Evolutionary conservation across 2,888 invertebrate genomes (phyloP).

Genomic region (Lucinisca nassula): DNA sequence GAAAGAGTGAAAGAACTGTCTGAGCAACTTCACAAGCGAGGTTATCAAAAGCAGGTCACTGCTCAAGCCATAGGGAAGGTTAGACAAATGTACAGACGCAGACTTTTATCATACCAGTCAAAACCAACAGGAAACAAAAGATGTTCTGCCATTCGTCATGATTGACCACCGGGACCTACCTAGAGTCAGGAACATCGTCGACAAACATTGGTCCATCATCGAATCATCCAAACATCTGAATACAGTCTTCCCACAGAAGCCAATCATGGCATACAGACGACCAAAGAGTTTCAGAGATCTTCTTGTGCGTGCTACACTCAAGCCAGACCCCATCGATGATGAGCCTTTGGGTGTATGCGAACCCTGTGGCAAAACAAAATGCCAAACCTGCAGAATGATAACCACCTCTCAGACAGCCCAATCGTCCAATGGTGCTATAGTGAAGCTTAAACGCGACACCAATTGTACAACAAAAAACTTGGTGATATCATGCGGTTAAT

Average conservation of each 20-base stretch:
- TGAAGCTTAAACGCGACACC: no score
- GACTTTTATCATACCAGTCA: no score
- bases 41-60: not conserved
- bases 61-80: not conserved
- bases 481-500: no score
- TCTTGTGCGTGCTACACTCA: not conserved
- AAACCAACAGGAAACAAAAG: not conserved
- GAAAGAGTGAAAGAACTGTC: not conserved
- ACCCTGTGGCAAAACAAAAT: not conserved
- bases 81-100: not conserved
- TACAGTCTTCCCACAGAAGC: not conserved
- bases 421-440: no score
- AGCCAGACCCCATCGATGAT: not conserved
- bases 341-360: not conserved
- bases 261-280: not conserved
- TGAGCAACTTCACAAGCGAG: not conserved
- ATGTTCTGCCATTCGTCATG: not conserved
- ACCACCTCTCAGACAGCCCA: no score
- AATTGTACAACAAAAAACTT: no score
- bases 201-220: conserved; percentile 6
- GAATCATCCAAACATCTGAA: not conserved
- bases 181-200: not conserved
- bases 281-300: not conserved
- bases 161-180: not conserved
- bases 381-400: conserved; percentile 3